Evolutionary conservation across 1,140 invertebrate genomes (phyloP).

Genomic region (Panagrolaimus sp.): DNA sequence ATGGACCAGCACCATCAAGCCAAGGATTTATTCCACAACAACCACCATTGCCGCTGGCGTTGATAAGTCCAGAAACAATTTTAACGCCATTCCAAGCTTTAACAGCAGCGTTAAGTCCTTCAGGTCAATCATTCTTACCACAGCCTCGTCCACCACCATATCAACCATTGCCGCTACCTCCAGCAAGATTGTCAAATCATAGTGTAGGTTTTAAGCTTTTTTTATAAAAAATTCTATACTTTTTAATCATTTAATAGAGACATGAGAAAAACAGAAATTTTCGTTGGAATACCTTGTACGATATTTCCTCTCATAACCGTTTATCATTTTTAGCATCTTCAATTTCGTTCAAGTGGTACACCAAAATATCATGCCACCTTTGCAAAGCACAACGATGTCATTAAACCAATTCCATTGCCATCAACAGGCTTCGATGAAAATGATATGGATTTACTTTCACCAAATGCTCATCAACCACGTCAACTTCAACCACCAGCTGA

Average conservation of each 20-base stretch:
- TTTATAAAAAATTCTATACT: too few relatives aligned
- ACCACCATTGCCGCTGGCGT: neutral
- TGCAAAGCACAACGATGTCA: conserved; percentile 22
- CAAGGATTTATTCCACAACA: neutral
- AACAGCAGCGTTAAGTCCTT: neutral
- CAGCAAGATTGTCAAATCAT: neutral
- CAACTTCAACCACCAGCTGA: neutral
- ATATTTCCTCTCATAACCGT: too few relatives aligned
- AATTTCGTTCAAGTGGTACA: neutral
- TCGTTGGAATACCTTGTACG: too few relatives aligned
- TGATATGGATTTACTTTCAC: conserved; percentile 17
- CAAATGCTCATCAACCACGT: neutral
- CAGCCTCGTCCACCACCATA: neutral
- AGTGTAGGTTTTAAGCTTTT: neutral
- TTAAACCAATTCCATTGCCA: conserved; percentile 26
- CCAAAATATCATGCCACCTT: conserved; percentile 30
- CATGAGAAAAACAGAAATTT: too few relatives aligned
- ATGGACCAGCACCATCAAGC: neutral
- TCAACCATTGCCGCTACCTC: neutral
- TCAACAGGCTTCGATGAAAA: conserved; percentile 12
- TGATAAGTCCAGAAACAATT: neutral
- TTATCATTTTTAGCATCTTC: neutral
- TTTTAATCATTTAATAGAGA: too few relatives aligned
- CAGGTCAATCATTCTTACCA: neutral
- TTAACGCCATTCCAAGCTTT: neutral